phyloP scores from a whole-genome alignment of 1,140 invertebrate species.

The Nylanderia fulva region DNA sequence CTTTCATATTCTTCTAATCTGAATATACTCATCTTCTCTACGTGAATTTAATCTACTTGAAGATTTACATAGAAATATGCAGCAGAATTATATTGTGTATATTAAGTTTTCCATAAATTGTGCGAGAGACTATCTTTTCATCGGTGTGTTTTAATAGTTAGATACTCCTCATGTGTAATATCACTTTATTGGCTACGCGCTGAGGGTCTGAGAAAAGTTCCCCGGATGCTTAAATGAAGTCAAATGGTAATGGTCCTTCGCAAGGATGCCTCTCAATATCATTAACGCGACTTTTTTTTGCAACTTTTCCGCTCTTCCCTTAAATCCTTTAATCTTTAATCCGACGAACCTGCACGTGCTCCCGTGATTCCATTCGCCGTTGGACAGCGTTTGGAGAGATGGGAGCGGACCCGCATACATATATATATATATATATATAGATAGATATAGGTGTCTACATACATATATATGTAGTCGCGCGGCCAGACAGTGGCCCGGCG shows the following conservation, averaged over 20 bases:
- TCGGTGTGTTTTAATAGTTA: neutral
- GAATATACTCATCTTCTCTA: neutral
- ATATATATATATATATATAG: neutral
- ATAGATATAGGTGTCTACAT: neutral
- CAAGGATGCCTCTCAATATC: conserved; percentile 47
- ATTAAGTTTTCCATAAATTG: neutral
- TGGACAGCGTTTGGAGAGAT: conserved; percentile 13
- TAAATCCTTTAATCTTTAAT: conserved; percentile 74
- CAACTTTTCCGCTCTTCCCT: conserved; percentile 38
- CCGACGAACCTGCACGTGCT: conserved; percentile 60
- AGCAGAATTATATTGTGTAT: neutral
- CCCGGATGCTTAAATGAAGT: conserved; percentile 39
- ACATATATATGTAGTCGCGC: conserved; percentile 21
- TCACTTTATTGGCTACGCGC: neutral
- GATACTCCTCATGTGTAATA: neutral
- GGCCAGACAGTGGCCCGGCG: conserved; percentile 61
- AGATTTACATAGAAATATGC: neutral
- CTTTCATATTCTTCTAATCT: neutral
- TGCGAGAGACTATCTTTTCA: too few species aligned
- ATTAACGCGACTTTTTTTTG: conserved; percentile 55
- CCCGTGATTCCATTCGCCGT: conserved; percentile 58
- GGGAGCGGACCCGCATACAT: conserved; percentile 6
- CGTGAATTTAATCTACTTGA: neutral
- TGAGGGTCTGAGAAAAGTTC: neutral
- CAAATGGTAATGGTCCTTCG: conserved; percentile 49